These are phyloP conservation scores for Pentamera pediparva DNA, from an alignment of 53 echinoderm and acorn worm genomes.

Conservation along the genomic window DNA sequence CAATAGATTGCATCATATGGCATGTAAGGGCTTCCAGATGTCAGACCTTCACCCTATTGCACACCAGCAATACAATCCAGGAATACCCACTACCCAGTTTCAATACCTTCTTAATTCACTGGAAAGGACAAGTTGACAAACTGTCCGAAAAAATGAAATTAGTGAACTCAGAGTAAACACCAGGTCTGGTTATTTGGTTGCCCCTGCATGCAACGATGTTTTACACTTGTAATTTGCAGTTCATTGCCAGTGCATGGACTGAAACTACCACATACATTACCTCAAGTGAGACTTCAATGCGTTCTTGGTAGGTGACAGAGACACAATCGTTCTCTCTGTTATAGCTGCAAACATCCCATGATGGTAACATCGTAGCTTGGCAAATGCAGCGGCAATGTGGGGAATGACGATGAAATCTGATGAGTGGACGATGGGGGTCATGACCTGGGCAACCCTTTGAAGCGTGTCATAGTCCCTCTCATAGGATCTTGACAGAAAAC, in stretches of 20 bases:
- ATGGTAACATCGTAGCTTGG: slow-evolving; percentile 59
- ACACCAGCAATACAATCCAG: too few species aligned
- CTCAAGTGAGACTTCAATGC: neutral
- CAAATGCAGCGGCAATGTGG: slow-evolving; percentile 66
- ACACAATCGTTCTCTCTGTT: slow-evolving; percentile 29
- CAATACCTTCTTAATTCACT: too few species aligned
- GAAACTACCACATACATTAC: neutral
- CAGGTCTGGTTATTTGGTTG: too few species aligned
- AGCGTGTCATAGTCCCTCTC: slow-evolving; percentile 41
- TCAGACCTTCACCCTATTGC: too few species aligned
- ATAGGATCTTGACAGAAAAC: slow-evolving; percentile 61
- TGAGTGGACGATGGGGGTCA: slow-evolving; percentile 32
- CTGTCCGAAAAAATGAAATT: too few species aligned
- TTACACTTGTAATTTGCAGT: too few species aligned
- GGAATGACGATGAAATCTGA: slow-evolving; percentile 46
- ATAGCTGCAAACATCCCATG: slow-evolving; percentile 59
- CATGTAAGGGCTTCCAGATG: too few species aligned
- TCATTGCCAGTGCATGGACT: neutral
- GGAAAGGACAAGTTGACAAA: too few species aligned
- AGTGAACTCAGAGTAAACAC: too few species aligned
- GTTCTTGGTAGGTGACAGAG: neutral
- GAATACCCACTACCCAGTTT: too few species aligned
- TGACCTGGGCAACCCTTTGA: slow-evolving; percentile 39
- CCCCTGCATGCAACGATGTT: too few species aligned
- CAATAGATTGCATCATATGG: too few species aligned